These are phyloP conservation scores for Paradisaea rubra DNA, from an alignment of 2,113 vertebrate species.

Conservation along the genomic window DNA sequence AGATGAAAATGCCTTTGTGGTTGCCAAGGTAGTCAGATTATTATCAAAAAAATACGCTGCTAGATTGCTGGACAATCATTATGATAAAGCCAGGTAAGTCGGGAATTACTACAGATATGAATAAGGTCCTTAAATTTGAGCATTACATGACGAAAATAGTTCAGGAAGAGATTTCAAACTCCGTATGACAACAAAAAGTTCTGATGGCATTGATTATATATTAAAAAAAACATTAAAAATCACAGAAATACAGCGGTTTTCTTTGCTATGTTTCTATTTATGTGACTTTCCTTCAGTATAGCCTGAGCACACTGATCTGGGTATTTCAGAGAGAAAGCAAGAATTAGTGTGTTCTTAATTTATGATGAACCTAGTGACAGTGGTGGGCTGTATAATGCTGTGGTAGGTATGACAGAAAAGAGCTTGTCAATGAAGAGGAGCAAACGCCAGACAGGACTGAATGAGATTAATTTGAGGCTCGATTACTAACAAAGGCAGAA, in stretches of 20 bases:
- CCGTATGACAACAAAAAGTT: background rate
- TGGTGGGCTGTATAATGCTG: background rate
- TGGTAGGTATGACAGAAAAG: background rate
- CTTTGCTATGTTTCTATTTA: background rate
- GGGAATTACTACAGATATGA: background rate
- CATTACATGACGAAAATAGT: background rate
- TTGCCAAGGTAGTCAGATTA: background rate
- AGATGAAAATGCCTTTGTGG: background rate
- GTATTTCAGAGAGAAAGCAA: background rate
- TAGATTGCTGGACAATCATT: background rate
- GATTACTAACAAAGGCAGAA: background rate
- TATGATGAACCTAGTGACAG: background rate
- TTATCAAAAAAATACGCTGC: background rate
- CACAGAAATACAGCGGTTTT: background rate
- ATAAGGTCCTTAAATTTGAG: background rate
- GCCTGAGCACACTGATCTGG: background rate
- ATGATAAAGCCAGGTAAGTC: background rate
- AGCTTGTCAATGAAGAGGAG: background rate
- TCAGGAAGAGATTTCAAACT: background rate
- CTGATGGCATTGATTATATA: background rate
- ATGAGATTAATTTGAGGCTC: background rate
- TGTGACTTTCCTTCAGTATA: background rate
- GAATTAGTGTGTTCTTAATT: background rate
- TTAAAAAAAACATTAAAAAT: background rate
- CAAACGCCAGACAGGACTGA: background rate